A percentile compares a stretch with the other conserved stretches of the same genome.
These are phyloP conservation scores for Neogobius melanostomus DNA, from an alignment of 2,113 vertebrate species.

Conservation along the genomic window DNA sequence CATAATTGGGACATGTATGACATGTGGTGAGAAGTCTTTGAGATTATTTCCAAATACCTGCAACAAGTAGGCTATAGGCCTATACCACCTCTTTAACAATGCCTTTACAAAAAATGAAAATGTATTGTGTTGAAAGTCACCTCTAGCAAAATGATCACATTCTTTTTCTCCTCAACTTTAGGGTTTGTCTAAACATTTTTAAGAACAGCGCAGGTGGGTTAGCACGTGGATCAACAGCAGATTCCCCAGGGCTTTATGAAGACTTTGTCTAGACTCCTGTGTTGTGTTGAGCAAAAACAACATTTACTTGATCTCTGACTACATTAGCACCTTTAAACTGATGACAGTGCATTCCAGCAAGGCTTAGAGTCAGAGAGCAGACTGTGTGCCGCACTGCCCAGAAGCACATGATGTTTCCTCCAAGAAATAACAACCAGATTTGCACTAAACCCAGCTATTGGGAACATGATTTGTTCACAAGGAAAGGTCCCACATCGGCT, in stretches of 20 bases:
- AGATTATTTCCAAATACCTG: too few species aligned
- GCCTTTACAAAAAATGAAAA: too few species aligned
- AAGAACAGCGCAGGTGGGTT: not conserved
- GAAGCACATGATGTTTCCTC: not conserved
- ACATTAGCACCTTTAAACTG: conserved; percentile 5
- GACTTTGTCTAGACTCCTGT: conserved; percentile 6
- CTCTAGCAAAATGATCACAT: too few species aligned
- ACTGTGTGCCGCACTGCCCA: not conserved
- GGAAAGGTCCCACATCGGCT: too few species aligned
- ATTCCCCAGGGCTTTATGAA: conserved; percentile 1
- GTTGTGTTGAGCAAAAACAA: conserved; percentile 7
- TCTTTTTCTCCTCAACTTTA: too few species aligned
- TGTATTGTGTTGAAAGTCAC: too few species aligned
- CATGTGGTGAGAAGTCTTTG: too few species aligned
- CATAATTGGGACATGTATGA: too few species aligned
- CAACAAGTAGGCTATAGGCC: too few species aligned
- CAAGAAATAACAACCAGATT: not conserved
- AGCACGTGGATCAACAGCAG: conserved; percentile 1
- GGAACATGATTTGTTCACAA: too few species aligned
- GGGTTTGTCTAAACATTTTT: not conserved
- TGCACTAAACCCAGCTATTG: not conserved
- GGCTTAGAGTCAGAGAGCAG: not conserved
- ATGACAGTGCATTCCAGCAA: conserved; percentile 5
- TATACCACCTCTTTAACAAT: too few species aligned
- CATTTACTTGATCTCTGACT: conserved; percentile 10